These are phyloP conservation scores for Icerya purchasi DNA, from an alignment of 2,888 invertebrate genomes.

Conservation along the genomic window DNA sequence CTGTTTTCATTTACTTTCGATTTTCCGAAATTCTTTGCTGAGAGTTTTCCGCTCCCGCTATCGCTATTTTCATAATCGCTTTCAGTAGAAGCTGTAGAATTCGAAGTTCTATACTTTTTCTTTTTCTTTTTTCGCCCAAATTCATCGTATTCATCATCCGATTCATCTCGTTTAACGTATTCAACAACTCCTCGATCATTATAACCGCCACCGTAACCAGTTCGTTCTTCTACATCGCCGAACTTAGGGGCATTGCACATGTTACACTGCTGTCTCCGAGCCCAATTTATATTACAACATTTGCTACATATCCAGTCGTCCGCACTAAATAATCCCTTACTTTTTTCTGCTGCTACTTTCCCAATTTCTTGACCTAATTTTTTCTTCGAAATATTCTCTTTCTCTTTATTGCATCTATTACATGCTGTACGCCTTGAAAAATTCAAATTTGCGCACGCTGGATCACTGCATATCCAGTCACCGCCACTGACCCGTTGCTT, in stretches of 20 bases:
- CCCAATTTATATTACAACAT: conserved; percentile 99
- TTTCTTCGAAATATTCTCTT: conserved; percentile 33
- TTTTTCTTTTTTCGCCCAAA: conserved; percentile 30
- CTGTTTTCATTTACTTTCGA: conserved; percentile 27
- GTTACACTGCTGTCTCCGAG: conserved; percentile 83
- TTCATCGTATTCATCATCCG: conserved; percentile 93
- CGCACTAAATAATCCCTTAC: conserved; percentile 84
- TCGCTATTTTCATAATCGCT: conserved; percentile 9
- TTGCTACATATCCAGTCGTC: conserved; percentile 99
- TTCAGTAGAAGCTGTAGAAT: too few species aligned
- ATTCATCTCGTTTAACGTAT: conserved; percentile 67
- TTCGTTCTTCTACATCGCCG: conserved; percentile 67
- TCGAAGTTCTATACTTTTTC: too few species aligned
- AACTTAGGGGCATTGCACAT: conserved; percentile 97
- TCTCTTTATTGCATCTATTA: conserved; percentile 71
- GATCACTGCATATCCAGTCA: conserved; percentile 43
- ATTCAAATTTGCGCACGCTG: conserved; percentile 74
- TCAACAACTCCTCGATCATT: conserved; percentile 92
- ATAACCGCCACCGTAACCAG: conserved; percentile 70
- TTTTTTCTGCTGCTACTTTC: conserved; percentile 93
- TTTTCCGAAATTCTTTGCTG: too few species aligned
- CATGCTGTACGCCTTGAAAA: conserved; percentile 76
- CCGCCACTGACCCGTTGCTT: conserved; percentile 25
- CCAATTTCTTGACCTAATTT: conserved; percentile 91
- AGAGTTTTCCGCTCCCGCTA: too few species aligned